phyloP scores from a whole-genome alignment of 37 sponge, comb jelly and placozoan genomes.

The Tethya wilhelma region DNA sequence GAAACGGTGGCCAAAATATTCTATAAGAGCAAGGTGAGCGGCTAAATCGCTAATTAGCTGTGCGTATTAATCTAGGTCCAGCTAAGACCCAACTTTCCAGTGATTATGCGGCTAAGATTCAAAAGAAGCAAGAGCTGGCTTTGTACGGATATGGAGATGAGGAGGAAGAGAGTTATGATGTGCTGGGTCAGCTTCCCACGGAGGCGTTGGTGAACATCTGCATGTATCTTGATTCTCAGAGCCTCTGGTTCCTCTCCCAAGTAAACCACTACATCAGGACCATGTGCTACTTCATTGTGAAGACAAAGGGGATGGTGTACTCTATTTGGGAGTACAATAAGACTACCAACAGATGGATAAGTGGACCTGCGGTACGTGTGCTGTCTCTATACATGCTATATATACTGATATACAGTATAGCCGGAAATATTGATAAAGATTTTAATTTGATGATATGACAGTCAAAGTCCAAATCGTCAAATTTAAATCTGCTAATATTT shows the following conservation, averaged over 20 bases:
- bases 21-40: too few relatives aligned
- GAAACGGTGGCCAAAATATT: too few relatives aligned
- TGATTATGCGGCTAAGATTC: conserved; percentile 21
- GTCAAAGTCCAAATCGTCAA: too few relatives aligned
- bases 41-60: too few relatives aligned
- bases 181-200: conserved; percentile 59
- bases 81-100: background rate
- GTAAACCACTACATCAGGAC: conserved; percentile 56
- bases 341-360: background rate
- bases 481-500: too few relatives aligned
- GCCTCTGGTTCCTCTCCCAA: conserved; percentile 63
- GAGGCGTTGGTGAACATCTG: conserved; percentile 39
- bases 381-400: too few relatives aligned
- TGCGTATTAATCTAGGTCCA: too few relatives aligned
- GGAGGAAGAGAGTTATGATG: conserved; percentile 48
- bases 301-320: conserved; percentile 49
- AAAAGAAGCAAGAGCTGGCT: conserved; percentile 60
- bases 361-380: conserved; percentile 10
- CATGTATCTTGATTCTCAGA: conserved; percentile 46
- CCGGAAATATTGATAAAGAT: too few relatives aligned
- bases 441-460: too few relatives aligned
- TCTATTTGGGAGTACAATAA: conserved; percentile 13
- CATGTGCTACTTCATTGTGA: conserved; percentile 49
- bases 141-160: conserved; percentile 58
- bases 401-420: too few relatives aligned